Evolutionary conservation across 2,888 invertebrate species (phyloP), one percentile per base, ranked within the genome.

Genomic region (Leucophora obtusa): DNA sequence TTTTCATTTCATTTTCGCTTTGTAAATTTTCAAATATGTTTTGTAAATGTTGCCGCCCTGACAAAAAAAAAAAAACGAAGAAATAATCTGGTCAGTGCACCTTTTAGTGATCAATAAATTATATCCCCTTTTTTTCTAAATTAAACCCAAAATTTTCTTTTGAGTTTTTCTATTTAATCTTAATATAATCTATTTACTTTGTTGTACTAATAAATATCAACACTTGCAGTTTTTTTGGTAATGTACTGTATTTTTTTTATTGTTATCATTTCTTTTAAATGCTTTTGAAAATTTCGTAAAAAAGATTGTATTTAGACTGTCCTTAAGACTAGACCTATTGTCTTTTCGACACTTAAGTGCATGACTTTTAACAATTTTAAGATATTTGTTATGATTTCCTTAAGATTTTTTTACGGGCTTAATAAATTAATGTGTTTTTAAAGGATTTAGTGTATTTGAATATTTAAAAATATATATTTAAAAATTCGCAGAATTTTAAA

Each of bases 61-160:
- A 9, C 7, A 56, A 56, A n/a, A 14, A 56, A 28, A 53, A 54
- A 54, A 18, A 54, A n/a, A 54, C 7, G 14, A 24, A 3, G 7
- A 28, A 28, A 24, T 2, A 24, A 28, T 7, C 24, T 14, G 15
- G 11, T 53, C 33, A 28, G 54, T 50, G 73, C 77, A 81, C 77
- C 81, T 81, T 77, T 81, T 77, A 62, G 66, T 81, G 73, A 66
- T 77, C 77, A 77, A 81, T 81, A 77, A 77, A 81, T 81, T 81
- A 81, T 74, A 81, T 74, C 59, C 28, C 56, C 54, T 24, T 71
- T 70, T n/a, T 71, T 70, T 70, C 73, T 66, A 77, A 81, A 77
- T 77, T 70, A 81, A 74, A 59, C 18, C 66, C 63, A 47, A 50
- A 62, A 50, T 24, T 21, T 21, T 33, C 56, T 28, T n/a, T 33